Evolutionary conservation across 2,797 vertebrate species (phyloP).

Genomic region (Pseudochromis fuscus): DNA sequence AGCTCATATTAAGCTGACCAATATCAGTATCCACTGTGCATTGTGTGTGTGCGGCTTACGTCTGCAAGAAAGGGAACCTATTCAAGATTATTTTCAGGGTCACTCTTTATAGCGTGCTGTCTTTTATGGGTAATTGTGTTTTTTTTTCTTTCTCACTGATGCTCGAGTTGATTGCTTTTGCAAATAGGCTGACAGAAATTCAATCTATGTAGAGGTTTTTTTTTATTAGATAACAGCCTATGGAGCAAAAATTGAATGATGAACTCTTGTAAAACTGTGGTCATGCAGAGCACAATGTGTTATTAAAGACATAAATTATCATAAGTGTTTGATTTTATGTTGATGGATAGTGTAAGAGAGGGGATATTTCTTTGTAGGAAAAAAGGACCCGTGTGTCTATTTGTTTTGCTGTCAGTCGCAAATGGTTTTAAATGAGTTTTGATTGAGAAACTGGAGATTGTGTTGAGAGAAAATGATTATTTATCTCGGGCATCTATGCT

Average conservation of each 20-base stretch:
- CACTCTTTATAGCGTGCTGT: conserved; percentile 33
- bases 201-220: conserved; percentile 58
- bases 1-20: conserved; percentile 14
- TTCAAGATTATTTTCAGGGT: conserved; percentile 54
- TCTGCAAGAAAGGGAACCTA: background rate
- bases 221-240: conserved; percentile 53
- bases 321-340: background rate
- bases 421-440: conserved; percentile 4
- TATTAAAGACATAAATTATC: conserved; percentile 38
- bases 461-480: conserved; percentile 15
- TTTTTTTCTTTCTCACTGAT: conserved; percentile 33
- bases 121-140: conserved; percentile 65
- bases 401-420: background rate
- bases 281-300: conserved; percentile 36
- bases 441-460: conserved; percentile 15
- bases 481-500: conserved; percentile 31
- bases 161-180: conserved; percentile 69
- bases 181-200: conserved; percentile 57
- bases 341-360: background rate
- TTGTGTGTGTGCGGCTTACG: background rate
- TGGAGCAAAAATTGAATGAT: conserved; percentile 49
- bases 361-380: background rate
- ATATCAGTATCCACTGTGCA: conserved; percentile 15
- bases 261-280: conserved; percentile 48
- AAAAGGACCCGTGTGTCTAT: background rate